Base-by-base conservation (phyloP, 2,888 invertebrate genomes). In the Drosophila ustulata region DNA sequence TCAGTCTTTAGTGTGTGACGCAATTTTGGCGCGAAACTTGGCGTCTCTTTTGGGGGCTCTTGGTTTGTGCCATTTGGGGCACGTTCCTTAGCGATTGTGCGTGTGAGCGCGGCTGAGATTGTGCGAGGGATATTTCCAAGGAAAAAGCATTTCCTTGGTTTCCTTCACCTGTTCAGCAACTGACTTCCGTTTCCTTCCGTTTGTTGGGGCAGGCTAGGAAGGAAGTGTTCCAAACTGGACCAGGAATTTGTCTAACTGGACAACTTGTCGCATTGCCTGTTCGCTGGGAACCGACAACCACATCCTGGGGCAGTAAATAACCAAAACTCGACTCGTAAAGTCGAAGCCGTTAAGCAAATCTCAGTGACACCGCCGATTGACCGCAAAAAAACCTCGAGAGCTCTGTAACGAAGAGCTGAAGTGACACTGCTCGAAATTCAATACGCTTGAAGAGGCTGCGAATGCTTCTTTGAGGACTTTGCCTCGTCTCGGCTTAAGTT, bases 11-110 rank as follows among this genome's bases (percentile, higher is more conserved):
- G 50, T 70, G 78, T 80, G 83, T 82, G 83, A 83, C 88, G 86
- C 88, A 88, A 78, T 85, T 86, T 86, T 86, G 85, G 85, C 85
- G 85, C 85, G 85, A 89, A 86, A 87, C 55, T 89, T 87, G 89
- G 85, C 85, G 85, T 86, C 85, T 43, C 67, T 78, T 80, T 66
- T 70, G 2, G 64, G 78, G 67, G 61, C 18, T 45, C 71, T 74
- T 82, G 80, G 81, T 72, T 73, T 73, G 71, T 82, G 75, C 71
- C 71, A 82, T 50, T 50, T 75, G 66, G 62, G 68, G 81, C 80
- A 78, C 72, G 79, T 61, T 68, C 65, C 62, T 11, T 23, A 37
- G 6, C 13, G 59, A 66, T 69, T 57, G 59, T 47, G 34, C 18
- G 23, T 11, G 30, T 9, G 32, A 4, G 59, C 45, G 34, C 18